Conservation (phyloP, 2,888 invertebrate species). For the Agriopis aurantiaria region DNA sequence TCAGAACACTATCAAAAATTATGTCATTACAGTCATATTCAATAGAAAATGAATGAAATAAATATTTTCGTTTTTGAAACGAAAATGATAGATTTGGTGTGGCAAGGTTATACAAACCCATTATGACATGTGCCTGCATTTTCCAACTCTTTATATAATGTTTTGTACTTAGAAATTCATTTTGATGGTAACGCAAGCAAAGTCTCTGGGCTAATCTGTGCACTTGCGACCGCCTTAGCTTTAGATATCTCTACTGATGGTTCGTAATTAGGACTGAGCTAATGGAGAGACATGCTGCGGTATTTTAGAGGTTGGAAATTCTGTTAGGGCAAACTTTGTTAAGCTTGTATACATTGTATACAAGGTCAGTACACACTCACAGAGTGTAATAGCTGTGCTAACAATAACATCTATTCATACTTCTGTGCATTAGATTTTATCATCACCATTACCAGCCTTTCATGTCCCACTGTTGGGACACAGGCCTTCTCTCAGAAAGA, state of each 20-base stretch:
- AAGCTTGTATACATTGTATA: constrained; percentile 16
- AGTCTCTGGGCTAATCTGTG: constrained; percentile 12
- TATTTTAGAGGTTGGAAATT: constrained; percentile 54
- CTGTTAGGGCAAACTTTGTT: constrained; percentile 49
- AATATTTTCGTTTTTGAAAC: no score
- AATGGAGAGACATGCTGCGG: constrained; percentile 71
- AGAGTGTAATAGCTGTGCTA: not conserved
- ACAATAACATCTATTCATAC: not conserved
- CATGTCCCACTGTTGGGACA: no score
- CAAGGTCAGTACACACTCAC: not conserved
- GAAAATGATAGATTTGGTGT: no score
- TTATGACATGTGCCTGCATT: no score
- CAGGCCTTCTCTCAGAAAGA: no score
- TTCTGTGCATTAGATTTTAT: not conserved
- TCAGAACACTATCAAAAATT: no score
- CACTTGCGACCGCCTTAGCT: constrained; percentile 66
- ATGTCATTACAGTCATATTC: no score
- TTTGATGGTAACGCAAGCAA: not conserved
- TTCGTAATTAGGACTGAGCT: constrained; percentile 72
- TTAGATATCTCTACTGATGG: constrained; percentile 67
- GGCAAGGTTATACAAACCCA: not conserved
- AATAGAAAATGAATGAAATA: no score
- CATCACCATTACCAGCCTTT: no score
- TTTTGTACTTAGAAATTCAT: not conserved
- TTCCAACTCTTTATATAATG: no score